Conservation (phyloP, 2,797 vertebrate genomes). For the Gymnothorax javanicus region DNA sequence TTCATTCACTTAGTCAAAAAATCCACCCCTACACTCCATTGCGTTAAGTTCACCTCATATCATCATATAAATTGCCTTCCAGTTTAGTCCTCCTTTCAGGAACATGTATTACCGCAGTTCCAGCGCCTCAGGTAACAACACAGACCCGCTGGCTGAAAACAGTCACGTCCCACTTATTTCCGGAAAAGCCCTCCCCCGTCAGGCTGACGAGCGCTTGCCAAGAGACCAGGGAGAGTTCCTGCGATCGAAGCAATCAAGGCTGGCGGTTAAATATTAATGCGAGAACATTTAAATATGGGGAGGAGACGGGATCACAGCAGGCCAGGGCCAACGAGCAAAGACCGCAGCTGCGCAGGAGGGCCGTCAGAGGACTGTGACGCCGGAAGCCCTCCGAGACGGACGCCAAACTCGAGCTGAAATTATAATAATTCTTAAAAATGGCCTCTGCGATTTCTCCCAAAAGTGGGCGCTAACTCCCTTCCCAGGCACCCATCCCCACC, state of each 20-base stretch:
- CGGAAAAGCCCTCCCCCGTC: slow-evolving; percentile 51
- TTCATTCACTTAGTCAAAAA: background rate
- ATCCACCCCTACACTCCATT: background rate
- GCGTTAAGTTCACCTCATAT: background rate
- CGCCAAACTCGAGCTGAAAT: slow-evolving; percentile 1
- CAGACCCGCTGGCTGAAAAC: slow-evolving; percentile 22
- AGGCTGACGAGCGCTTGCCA: slow-evolving; percentile 48
- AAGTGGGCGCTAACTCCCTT: background rate
- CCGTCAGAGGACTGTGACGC: background rate
- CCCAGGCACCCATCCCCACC: background rate
- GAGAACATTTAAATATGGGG: slow-evolving; percentile 60
- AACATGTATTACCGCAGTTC: slow-evolving; percentile 39
- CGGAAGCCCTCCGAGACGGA: background rate
- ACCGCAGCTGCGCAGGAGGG: background rate
- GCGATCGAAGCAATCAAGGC: slow-evolving; percentile 62
- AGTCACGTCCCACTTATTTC: slow-evolving; percentile 55
- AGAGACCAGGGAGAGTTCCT: slow-evolving; percentile 55
- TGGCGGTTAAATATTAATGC: slow-evolving; percentile 59
- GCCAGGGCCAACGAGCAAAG: slow-evolving; percentile 22
- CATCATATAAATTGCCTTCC: background rate
- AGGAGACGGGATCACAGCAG: slow-evolving; percentile 39
- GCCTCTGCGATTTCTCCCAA: background rate
- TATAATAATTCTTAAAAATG: background rate
- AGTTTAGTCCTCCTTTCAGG: slow-evolving; percentile 5
- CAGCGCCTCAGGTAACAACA: slow-evolving; percentile 46